Evolutionary conservation across 2,888 invertebrate species (phyloP).

Genomic region (Morpho helenor): DNA sequence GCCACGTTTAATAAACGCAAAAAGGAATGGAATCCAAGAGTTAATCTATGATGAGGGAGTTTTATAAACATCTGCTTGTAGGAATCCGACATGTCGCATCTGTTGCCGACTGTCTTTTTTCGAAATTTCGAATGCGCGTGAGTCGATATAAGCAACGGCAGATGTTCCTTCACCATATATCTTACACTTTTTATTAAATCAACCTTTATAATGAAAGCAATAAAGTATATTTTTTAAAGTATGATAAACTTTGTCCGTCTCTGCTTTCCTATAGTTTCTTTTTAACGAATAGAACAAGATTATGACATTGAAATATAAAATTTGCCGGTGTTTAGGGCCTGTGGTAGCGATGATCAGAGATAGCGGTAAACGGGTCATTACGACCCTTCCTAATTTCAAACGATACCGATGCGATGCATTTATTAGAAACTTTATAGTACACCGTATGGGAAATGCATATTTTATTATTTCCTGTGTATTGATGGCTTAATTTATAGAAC

Average conservation of each 20-base stretch:
- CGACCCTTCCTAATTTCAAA: constrained; percentile 56
- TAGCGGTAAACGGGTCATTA: constrained; percentile 71
- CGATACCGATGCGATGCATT: constrained; percentile 57
- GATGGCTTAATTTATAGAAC: constrained; percentile 50
- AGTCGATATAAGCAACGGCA: constrained; percentile 63
- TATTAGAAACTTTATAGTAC: constrained; percentile 52
- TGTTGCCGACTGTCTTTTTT: constrained; percentile 64
- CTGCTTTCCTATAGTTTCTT: constrained; percentile 18
- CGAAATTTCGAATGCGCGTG: constrained; percentile 69
- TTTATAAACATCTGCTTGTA: constrained; percentile 75
- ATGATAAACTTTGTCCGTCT: neutral
- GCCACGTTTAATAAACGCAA: constrained; percentile 58
- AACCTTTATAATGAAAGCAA: constrained; percentile 23
- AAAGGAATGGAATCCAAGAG: constrained; percentile 67
- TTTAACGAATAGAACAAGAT: constrained; percentile 47
- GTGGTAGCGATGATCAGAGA: constrained; percentile 61
- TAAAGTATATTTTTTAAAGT: constrained; percentile 27
- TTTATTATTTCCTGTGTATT: constrained; percentile 61
- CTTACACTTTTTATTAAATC: constrained; percentile 23
- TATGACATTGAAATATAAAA: constrained; percentile 73
- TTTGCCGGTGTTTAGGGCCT: constrained; percentile 59
- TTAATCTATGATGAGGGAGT: constrained; percentile 74
- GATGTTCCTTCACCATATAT: constrained; percentile 50
- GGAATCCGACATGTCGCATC: constrained; percentile 76
- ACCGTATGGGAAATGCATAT: constrained; percentile 49